Percentiles rank a stretch among this genome's conserved stretches.
These are phyloP conservation scores for Hyla sarda DNA, from an alignment of 2,113 vertebrate species.

Conservation along the genomic window DNA sequence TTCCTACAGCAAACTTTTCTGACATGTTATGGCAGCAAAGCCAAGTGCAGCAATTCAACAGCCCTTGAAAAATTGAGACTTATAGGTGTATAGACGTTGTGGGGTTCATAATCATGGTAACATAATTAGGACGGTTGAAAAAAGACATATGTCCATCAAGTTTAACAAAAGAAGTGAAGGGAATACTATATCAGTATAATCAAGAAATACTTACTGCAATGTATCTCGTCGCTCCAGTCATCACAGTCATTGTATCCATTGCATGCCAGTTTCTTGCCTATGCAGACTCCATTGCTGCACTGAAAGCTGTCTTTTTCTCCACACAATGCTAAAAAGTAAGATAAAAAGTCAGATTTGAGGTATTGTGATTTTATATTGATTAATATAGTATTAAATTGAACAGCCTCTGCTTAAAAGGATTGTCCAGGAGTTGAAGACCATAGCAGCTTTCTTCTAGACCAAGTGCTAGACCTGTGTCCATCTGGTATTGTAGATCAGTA, in stretches of 20 bases:
- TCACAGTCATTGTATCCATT: slow-evolving; percentile 95
- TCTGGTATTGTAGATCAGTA: not conserved
- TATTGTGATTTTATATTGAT: not conserved
- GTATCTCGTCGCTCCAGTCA: slow-evolving; percentile 93
- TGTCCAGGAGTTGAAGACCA: not conserved
- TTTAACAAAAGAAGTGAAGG: no score
- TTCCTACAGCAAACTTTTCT: no score
- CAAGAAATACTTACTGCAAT: slow-evolving; percentile 81
- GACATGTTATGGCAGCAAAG: no score
- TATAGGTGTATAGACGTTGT: no score
- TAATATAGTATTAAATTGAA: not conserved
- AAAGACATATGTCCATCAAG: no score
- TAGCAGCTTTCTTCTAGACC: not conserved
- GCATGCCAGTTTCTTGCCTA: slow-evolving; percentile 87
- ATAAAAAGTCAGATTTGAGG: not conserved
- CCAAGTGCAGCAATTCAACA: no score
- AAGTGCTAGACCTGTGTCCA: not conserved
- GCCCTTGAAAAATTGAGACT: no score
- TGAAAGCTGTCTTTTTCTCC: slow-evolving; percentile 81
- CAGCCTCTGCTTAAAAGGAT: not conserved
- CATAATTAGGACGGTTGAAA: no score
- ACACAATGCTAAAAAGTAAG: slow-evolving; percentile 76
- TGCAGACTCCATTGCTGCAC: slow-evolving; percentile 85
- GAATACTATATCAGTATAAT: slow-evolving; percentile 4
- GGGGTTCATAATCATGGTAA: no score